Conservation (phyloP, 2,797 vertebrate genomes). For the Catharus ustulatus region DNA sequence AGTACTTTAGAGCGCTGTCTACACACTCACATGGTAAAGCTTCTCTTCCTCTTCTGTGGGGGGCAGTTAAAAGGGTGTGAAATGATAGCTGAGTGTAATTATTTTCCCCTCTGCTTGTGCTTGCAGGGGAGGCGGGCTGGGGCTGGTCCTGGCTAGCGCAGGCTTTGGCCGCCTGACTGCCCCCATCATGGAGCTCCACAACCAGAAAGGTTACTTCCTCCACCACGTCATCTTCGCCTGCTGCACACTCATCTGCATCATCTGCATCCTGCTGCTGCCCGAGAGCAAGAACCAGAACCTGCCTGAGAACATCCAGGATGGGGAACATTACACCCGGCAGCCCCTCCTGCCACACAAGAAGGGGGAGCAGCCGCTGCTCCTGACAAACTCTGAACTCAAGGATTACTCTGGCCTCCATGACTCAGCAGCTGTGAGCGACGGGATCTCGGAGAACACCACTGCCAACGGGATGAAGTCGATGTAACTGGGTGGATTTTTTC, state of each 20-base stretch:
- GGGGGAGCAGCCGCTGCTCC: slow-evolving; percentile 88
- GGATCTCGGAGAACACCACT: slow-evolving; percentile 82
- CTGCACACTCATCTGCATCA: slow-evolving; percentile 98
- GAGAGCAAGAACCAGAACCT: slow-evolving; percentile 91
- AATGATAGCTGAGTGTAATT: not conserved
- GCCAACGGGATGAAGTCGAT: slow-evolving; percentile 82
- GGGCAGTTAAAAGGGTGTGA: not conserved
- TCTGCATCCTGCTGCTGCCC: slow-evolving; percentile 94
- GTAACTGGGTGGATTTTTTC: slow-evolving; percentile 69
- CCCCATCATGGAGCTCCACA: slow-evolving; percentile 97
- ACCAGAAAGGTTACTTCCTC: slow-evolving; percentile 98
- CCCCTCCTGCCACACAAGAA: slow-evolving; percentile 87
- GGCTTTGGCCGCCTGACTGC: slow-evolving; percentile 95
- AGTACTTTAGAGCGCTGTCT: not conserved
- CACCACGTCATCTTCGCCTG: slow-evolving; percentile 98
- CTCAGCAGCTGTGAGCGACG: slow-evolving; percentile 73
- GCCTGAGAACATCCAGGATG: slow-evolving; percentile 89
- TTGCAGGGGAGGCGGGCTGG: slow-evolving; percentile 89
- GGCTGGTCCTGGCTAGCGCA: slow-evolving; percentile 92
- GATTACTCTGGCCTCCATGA: slow-evolving; percentile 89
- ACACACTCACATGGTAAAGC: accelerated
- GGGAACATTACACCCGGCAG: slow-evolving; percentile 90
- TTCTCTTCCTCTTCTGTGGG: not conserved
- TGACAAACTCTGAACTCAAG: slow-evolving; percentile 86
- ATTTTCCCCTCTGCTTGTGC: not conserved